Evolutionary conservation across 53 echinoderm and acorn worm species (phyloP).

Genomic region (Zoroaster sp.): DNA sequence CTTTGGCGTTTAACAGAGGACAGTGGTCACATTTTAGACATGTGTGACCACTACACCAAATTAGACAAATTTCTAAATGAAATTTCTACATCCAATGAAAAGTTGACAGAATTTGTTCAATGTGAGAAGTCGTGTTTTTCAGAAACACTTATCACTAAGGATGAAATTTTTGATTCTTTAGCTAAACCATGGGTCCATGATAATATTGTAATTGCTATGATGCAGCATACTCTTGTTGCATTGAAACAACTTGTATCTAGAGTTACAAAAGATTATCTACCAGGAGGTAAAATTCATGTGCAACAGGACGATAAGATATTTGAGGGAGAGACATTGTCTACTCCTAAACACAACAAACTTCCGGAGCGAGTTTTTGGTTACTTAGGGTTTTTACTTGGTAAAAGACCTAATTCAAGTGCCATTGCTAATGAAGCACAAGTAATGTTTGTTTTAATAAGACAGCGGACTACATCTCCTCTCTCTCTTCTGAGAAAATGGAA

Average conservation of each 20-base stretch:
- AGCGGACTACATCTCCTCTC: background rate
- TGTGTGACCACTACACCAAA: too few species aligned
- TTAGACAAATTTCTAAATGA: background rate
- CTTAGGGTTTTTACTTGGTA: background rate
- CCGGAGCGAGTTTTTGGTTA: constrained; percentile 57
- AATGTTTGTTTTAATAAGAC: constrained; percentile 46
- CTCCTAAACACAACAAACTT: constrained; percentile 43
- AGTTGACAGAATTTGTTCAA: background rate
- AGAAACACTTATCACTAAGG: constrained; percentile 7
- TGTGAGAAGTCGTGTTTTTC: background rate
- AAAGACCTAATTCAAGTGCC: constrained; percentile 21
- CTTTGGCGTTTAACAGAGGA: background rate
- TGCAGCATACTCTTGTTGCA: constrained; percentile 21
- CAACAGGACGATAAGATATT: background rate
- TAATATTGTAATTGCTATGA: constrained; percentile 10
- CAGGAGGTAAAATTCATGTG: background rate
- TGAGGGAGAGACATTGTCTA: background rate
- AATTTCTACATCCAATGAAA: background rate
- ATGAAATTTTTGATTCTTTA: constrained; percentile 9
- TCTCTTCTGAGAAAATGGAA: background rate
- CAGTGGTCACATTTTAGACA: background rate
- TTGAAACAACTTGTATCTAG: constrained; percentile 6
- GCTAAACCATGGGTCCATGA: constrained; percentile 7
- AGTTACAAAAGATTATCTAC: background rate
- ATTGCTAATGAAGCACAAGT: too few species aligned